Evolutionary conservation across 2,888 invertebrate species (phyloP), one percentile per base, ranked within the genome.

Genomic region (Mechanitis mazaeus): DNA sequence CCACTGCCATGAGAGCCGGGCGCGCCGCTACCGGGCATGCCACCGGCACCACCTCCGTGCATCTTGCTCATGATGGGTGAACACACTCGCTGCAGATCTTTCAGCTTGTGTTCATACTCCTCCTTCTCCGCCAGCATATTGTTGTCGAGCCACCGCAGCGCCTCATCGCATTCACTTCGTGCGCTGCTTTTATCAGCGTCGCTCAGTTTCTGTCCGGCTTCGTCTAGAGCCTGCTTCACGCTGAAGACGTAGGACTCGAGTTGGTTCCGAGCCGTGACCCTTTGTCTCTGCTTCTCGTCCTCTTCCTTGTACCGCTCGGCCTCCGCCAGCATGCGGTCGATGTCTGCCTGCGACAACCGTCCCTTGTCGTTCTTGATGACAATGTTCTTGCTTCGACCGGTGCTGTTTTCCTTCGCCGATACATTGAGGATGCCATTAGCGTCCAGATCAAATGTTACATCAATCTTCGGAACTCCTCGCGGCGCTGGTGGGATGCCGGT

Each of bases 361-460:
- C 95, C 95, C 75, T 94, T 95, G 85, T 96, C 95, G 84, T 96
- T 96, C 78, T 94, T 94, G 67, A 96, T 96, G 54, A 94, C 94
- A 66, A 96, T 95, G 76, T 94, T 94, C 80, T 93, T 94, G 64
- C 92, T 92, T 68, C 94, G 94, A 42, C 92, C 93, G 0, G 92
- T 91, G 73, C 92, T 91, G 80, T 92, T 92, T 67, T 93, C 93
- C 66, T 93, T 92, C 31, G 97, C 97, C 0, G 95, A 93, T 1
- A 97, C 97, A 79, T 96, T 96, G 66, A 96, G 84, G 70, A 95
- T 95, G 55, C 95, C 95, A 78, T 95, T 95, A 12, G 94, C 94
- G 78, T 95, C 95, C 72, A 95, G 79, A 75, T 95, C 94, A 78
- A 95, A 95, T 45, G 94, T 94, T 33, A 94, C 94, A 68, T 93